Evolutionary conservation across 2,113 vertebrate genomes (phyloP).

Genomic region (Trinectes maculatus): DNA sequence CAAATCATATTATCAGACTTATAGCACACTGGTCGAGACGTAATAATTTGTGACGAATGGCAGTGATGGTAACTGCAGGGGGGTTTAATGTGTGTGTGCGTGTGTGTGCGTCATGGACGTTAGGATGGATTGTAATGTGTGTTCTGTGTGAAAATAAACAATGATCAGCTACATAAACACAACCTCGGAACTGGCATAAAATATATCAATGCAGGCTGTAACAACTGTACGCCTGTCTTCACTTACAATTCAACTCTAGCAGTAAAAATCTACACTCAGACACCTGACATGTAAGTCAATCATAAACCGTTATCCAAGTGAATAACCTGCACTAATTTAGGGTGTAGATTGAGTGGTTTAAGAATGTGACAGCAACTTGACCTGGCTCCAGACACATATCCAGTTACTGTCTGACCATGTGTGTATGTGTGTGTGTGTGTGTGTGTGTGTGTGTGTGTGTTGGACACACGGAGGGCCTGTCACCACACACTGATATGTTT

Average conservation of each 20-base stretch:
- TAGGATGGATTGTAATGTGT: conserved; percentile 1
- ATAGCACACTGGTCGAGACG: conserved; percentile 4
- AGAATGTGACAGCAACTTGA: conserved; percentile 74
- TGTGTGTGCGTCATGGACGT: background rate
- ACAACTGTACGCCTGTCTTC: background rate
- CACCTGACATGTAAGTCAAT: conserved; percentile 5
- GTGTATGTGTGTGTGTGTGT: conserved; percentile 22
- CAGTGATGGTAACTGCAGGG: conserved; percentile 4
- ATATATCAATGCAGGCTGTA: background rate
- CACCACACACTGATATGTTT: conserved; percentile 79
- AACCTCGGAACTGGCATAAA: conserved; percentile 15
- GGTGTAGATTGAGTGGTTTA: conserved; percentile 56
- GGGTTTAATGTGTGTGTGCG: background rate
- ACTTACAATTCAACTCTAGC: background rate
- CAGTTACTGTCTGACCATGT: conserved; percentile 58
- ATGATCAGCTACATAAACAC: background rate
- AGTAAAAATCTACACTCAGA: conserved; percentile 13
- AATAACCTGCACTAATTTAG: conserved; percentile 50
- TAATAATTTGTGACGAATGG: conserved; percentile 31
- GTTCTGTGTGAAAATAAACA: conserved; percentile 5
- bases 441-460: conserved; percentile 23
- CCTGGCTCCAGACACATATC: conserved; percentile 61
- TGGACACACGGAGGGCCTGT: conserved; percentile 63
- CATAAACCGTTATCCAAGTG: conserved; percentile 33
- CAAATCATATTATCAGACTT: too few relatives aligned